Evolutionary conservation across 2,113 vertebrate species (phyloP), one percentile per base, ranked within the genome.

Genomic region (Actenoides lindsayi): DNA sequence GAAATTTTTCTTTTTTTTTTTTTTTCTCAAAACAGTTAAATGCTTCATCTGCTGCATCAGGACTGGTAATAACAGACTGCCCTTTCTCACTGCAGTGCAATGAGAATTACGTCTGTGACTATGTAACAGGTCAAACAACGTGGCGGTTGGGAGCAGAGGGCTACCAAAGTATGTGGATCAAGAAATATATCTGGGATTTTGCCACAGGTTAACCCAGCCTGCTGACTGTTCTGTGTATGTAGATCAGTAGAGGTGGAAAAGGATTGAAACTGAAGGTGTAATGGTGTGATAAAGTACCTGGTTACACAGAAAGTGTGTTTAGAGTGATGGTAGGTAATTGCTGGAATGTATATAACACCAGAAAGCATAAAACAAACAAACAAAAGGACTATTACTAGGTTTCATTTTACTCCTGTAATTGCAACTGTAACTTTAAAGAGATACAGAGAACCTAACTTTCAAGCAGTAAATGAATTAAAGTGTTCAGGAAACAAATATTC

Each of bases 321-420:
- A 70, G 76, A 80, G 89, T 18, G 21, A 51, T 41, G 64, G 63
- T 17, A 73, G 57, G 31, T 44, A 87, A 81, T 53, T 84, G 11
- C 62, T 79, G 33, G 44, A 63, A 76, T 41, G 6, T 54, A 84
- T 31, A 68, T 18, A 33, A 51, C 9, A 75, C 48, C 48, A 21
- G 18, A 63, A 90, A 76, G 18, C 18, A 57, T 51, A 63, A 63
- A 89, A 39, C 48, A 17, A 71, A 69, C 53, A 16, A 50, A 48
- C n/a, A 79, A 4, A 50, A 6, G 0, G 0, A 14, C 31, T 74
- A 10, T 7, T 83, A 27, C 31, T 54, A 33, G 11, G 44, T 83
- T 91, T 65, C 11, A 41, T 28, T 31, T 87, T 56, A 56, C 2
- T 64, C 27, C 16, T 68, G 31, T 89, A 87, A 74, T 69, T 78